Base-by-base conservation (phyloP, 2,113 vertebrate genomes). In the Parotia lawesii region DNA sequence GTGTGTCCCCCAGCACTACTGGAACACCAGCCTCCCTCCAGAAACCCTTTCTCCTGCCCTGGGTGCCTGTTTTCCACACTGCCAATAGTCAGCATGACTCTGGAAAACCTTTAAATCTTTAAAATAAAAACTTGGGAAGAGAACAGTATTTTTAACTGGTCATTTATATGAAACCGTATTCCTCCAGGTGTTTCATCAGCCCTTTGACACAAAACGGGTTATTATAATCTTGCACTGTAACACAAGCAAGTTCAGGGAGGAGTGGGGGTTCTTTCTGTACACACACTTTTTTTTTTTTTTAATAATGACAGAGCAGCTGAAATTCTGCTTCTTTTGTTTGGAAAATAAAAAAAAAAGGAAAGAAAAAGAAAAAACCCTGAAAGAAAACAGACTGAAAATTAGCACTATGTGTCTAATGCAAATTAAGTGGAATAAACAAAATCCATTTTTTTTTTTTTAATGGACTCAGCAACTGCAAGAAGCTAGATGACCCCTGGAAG, bases 51-150 rank as follows among this genome's bases (percentile, higher is more conserved):
- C 35, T 47, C 60, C 40, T 61, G 27, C 25, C 35, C 38, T 50
- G 0, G 0, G 7, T 3, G 22, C 31, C 44, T 1, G 0, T 33
- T 28, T 60, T 64, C 71, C 64, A 38, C 15, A 16, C 25, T 58
- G 61, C 57, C 73, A 76, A 2, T 0, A 28, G 24, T 35, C 69
- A 58, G 33, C 72, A 21, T 1, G 37, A 28, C 56, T n/a, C 75
- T 37, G 21, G 62, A 80, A 17, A 44, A 25, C 17, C 17, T 51
- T 57, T 21, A 17, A 12, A 66, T 6, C 51, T 79, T 61, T 50
- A 27, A 53, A 81, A 44, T 23, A 57, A 83, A 72, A 65, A 15
- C 60, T 42, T 62, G 60, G n/a, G 35, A 47, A 42, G 50, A 29
- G 0, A 4, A 40, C 47, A 48, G 3, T 33, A 19, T 57, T 87